Conservation (phyloP, 2,888 invertebrate species). For the Eudemis profundana region DNA sequence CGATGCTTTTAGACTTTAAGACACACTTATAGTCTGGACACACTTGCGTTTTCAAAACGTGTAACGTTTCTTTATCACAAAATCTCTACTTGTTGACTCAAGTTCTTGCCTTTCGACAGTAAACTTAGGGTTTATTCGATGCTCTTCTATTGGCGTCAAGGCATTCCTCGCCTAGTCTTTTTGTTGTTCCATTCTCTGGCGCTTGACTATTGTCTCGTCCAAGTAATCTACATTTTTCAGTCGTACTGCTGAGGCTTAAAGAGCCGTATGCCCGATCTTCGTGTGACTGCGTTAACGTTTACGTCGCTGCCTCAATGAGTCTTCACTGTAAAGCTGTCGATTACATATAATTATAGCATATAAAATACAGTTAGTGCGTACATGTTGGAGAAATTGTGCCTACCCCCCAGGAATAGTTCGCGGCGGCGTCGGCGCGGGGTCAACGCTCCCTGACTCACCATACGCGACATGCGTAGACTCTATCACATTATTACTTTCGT, state of each 20-base stretch:
- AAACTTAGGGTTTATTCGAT: no score
- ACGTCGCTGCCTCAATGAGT: conserved; percentile 2
- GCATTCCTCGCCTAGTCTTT: no score
- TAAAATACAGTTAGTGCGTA: conserved; percentile 34
- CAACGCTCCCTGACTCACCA: conserved; percentile 77
- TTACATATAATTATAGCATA: conserved; percentile 25
- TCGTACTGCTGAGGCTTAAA: no score
- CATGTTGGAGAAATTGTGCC: conserved; percentile 41
- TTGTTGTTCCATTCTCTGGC: no score
- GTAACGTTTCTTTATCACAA: no score
- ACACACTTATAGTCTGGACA: not conserved
- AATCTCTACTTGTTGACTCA: no score
- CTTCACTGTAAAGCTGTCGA: conserved; percentile 16
- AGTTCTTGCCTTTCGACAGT: no score
- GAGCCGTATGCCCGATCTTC: not conserved
- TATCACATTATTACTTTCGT: conserved; percentile 83
- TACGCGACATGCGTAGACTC: conserved; percentile 75
- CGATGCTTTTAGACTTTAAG: conserved; percentile 4
- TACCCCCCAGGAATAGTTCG: conserved; percentile 69
- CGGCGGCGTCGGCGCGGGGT: conserved; percentile 73
- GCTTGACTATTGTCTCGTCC: no score
- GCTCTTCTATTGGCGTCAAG: no score
- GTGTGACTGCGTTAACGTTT: not conserved
- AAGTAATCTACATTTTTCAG: no score
- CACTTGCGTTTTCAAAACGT: not conserved